Conservation (phyloP, 2,888 invertebrate species). For the Anticlea derivata region DNA sequence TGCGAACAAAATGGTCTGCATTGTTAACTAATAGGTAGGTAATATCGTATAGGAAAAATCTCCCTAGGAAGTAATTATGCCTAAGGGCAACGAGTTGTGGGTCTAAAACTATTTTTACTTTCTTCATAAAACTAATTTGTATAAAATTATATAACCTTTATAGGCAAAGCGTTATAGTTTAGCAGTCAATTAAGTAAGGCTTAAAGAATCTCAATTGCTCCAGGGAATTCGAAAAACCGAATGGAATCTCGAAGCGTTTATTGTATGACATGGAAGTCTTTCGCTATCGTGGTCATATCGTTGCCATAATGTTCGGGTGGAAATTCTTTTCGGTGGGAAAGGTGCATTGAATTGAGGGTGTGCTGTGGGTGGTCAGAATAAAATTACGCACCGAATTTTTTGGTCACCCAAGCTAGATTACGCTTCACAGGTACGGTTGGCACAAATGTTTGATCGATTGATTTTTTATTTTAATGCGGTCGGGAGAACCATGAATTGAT, state of each 20-base stretch:
- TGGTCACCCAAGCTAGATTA: no score
- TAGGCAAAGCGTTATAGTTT: neutral
- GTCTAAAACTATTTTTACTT: neutral
- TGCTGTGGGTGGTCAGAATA: constrained; percentile 14
- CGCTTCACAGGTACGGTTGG: no score
- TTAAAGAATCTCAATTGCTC: constrained; percentile 15
- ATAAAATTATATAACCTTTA: neutral
- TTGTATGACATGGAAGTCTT: constrained; percentile 22
- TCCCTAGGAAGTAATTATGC: no score
- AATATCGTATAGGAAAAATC: no score
- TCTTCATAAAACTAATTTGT: constrained; percentile 5
- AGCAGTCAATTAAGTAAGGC: neutral
- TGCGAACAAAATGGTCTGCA: no score
- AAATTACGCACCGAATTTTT: constrained; percentile 2
- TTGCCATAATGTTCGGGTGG: constrained; percentile 19
- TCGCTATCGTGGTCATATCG: constrained; percentile 23
- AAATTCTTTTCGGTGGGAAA: constrained; percentile 19
- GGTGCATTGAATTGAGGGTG: neutral
- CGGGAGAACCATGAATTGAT: no score
- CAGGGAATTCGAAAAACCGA: constrained; percentile 17
- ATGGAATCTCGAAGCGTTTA: constrained; percentile 22
- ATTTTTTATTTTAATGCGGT: no score
- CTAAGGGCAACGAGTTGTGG: no score
- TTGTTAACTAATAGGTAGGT: no score
- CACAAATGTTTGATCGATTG: no score